Evolutionary conservation across 2,888 invertebrate species (phyloP), one percentile per base, ranked within the genome.

Genomic region (Coenonympha arcania): DNA sequence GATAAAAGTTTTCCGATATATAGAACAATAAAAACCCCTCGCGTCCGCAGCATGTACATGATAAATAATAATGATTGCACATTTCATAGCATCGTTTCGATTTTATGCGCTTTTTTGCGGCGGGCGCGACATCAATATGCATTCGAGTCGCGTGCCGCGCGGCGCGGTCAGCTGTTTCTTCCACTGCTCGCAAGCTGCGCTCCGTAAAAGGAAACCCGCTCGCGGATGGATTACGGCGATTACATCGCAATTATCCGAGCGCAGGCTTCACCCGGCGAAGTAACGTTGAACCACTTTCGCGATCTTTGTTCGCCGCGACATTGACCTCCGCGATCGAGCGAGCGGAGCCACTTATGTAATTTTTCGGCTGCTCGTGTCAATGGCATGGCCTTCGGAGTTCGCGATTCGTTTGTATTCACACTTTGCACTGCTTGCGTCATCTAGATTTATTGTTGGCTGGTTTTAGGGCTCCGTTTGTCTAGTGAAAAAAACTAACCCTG

Each of bases 151-250:
- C 84, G 85, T 83, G 84, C 84, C 73, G 71, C 18, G 45, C 45
- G 34, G 19, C 45, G 42, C 42, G 19, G 75, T 85, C 85, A 86
- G 85, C 83, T 86, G 85, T 81, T 78, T 81, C 78, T 82, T 77
- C 81, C 82, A 82, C 37, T 37, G 9, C 36, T 20, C 40, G 65
- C 84, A 82, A 83, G 85, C 84, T 84, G 85, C 79, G 69, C 69
- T 66, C 83, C 85, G 71, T 84, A 80, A 72, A 86, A 72, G 84
- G 84, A 80, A 84, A 82, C 82, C 49, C 58, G 50, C 51, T 51
- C 50, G 73, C 66, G 79, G 83, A 80, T 79, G 83, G 80, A 85
- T 84, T 85, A 84, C 84, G 75, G 48, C 76, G 80, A 84, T 86
- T 85, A 84, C 82, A 78, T 78, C 73, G 83, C 82, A 82, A 84